These are phyloP conservation scores for Pelodytes ibericus DNA, from an alignment of 2,797 vertebrate species.

Conservation along the genomic window DNA sequence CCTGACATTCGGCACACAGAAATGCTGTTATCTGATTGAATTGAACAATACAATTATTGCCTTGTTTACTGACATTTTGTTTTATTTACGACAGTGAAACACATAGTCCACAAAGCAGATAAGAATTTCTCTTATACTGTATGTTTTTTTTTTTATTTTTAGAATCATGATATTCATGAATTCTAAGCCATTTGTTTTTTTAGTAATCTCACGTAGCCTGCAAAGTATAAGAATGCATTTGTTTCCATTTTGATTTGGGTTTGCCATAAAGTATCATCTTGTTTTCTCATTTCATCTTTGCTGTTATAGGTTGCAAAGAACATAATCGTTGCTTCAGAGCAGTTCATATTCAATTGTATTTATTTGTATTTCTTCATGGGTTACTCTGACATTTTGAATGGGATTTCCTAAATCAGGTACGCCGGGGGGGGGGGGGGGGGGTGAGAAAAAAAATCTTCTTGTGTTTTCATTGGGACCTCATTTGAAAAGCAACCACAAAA, in stretches of 20 bases:
- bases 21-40: constrained; percentile 63
- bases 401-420: constrained; percentile 65
- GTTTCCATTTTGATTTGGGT: constrained; percentile 57
- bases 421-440: too few species aligned
- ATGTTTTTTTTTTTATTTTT: constrained; percentile 11
- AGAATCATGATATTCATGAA: constrained; percentile 60
- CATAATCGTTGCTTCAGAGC: constrained; percentile 61
- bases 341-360: constrained; percentile 54
- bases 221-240: constrained; percentile 59
- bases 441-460: constrained; percentile 69
- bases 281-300: constrained; percentile 48
- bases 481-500: constrained; percentile 77
- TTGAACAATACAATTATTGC: constrained; percentile 65
- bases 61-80: constrained; percentile 59
- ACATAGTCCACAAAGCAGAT: constrained; percentile 64
- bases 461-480: constrained; percentile 73
- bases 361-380: constrained; percentile 57
- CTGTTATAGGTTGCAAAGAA: constrained; percentile 59
- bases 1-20: constrained; percentile 56
- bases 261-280: constrained; percentile 63
- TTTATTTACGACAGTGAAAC: constrained; percentile 67
- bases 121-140: constrained; percentile 55
- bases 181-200: constrained; percentile 59
- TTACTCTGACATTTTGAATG: constrained; percentile 57
- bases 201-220: constrained; percentile 60